Base-by-base conservation (phyloP, 2,888 invertebrate genomes). In the Torymus auratus region DNA sequence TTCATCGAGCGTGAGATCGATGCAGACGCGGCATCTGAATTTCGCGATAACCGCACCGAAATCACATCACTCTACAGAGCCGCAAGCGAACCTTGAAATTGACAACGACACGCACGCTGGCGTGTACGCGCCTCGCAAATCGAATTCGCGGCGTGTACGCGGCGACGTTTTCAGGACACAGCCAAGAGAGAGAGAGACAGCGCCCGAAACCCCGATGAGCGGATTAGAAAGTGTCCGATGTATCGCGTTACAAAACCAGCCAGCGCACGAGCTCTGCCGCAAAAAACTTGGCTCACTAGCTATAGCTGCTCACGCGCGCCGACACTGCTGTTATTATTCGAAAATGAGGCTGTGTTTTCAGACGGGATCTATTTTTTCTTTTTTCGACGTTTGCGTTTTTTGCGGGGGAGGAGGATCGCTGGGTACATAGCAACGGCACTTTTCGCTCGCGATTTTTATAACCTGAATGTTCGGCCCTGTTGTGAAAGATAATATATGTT, bases 161-260 rank as follows among this genome's bases (percentile, higher is more conserved):
- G 64, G 23, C 14, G 56, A 67, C 41, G 67, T 53, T 67, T 67
- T 20, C 17, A 17, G 53, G 53, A 14, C 53, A 67, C 17, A 17
- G 23, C 28, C 28, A 11, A 62, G 62, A 23, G 15, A 13, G n/a
- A 41, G 11, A n/a, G 56, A 56, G 20, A 10, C 23, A 13, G 17
- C 10, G 11, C 53, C 23, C 52, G 60, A n/a, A 2, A 20, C n/a
- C 62, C 17, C 41, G 55, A 68, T n/a, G 60, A 55, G 60, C 65
- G 58, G 69, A 79, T 69, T 74, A 70, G 79, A 79, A 79, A 79
- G 79, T 74, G 60, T 56, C 61, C 61, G 17, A n/a, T 10, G 60
- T 28, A 12, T 67, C 65, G 74, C 15, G 53, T 23, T 53, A 28
- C 62, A 72, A 72, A 20, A 62, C 11, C 62, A 53, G 61, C 62